Percentiles rank a stretch among this genome's conserved stretches.
phyloP scores from a whole-genome alignment of 35 echinoderm and acorn worm species.

The Diadema setosum region DNA sequence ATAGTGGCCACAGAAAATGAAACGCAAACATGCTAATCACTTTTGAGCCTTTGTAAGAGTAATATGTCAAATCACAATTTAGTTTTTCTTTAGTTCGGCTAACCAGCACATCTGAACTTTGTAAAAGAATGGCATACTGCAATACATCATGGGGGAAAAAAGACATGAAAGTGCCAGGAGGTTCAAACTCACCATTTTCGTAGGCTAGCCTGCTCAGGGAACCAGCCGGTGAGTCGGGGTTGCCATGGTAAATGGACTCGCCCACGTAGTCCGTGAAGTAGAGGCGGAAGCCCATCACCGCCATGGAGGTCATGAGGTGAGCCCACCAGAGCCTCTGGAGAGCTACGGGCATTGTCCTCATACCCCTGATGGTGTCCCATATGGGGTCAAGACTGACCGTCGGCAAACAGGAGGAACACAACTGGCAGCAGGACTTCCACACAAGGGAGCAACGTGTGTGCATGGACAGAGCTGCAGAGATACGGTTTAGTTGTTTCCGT shows the following conservation, averaged over 20 bases:
- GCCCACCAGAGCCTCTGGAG: constrained; percentile 64
- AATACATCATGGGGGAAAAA: no score
- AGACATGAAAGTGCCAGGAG: no score
- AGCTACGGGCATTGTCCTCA: constrained; percentile 75
- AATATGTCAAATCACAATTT: no score
- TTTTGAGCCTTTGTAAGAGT: no score
- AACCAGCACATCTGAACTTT: no score
- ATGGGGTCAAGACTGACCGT: neutral
- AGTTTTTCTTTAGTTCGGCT: neutral
- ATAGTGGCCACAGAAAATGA: no score
- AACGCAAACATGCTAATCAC: no score
- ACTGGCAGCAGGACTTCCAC: neutral
- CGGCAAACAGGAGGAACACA: neutral
- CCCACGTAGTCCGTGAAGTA: constrained; percentile 96
- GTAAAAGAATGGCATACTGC: no score
- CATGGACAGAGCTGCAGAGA: neutral
- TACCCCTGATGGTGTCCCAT: neutral
- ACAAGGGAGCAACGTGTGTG: neutral
- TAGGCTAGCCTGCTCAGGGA: constrained; percentile 44
- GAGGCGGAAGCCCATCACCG: constrained; percentile 85
- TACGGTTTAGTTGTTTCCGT: neutral
- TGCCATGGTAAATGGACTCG: constrained; percentile 77
- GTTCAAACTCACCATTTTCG: constrained; percentile 73
- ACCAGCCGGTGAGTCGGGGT: constrained; percentile 47
- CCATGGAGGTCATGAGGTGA: constrained; percentile 69